Conservation (phyloP, 2,888 invertebrate species). For the Erynnis tages region DNA sequence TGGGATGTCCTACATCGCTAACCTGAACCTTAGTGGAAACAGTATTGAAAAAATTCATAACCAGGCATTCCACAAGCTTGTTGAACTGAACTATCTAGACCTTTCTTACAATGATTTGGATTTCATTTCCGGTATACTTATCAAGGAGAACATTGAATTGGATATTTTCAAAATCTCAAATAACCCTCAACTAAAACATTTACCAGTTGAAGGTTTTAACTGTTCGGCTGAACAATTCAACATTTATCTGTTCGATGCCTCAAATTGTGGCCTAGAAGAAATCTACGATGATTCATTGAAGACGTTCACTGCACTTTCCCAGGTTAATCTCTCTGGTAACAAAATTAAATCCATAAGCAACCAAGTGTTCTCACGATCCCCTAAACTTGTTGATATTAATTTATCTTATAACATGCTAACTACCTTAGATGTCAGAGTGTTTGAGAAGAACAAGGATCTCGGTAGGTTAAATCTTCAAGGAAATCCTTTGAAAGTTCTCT, state of each 20-base stretch:
- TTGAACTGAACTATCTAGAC: conserved; percentile 86
- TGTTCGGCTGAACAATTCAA: conserved; percentile 82
- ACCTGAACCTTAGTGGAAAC: conserved; percentile 86
- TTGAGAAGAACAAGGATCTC: conserved; percentile 85
- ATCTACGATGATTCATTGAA: conserved; percentile 84
- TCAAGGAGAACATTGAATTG: conserved; percentile 85
- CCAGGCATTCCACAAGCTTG: conserved; percentile 85
- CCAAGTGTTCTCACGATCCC: conserved; percentile 77
- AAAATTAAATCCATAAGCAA: conserved; percentile 79
- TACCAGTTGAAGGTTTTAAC: conserved; percentile 85
- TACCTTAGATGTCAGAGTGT: conserved; percentile 82
- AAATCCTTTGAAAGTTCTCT: conserved; percentile 85
- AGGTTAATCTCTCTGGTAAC: conserved; percentile 86
- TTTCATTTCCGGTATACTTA: conserved; percentile 84
- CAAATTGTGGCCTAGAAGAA: conserved; percentile 85
- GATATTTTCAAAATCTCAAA: conserved; percentile 87
- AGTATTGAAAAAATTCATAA: conserved; percentile 85
- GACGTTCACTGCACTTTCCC: conserved; percentile 86
- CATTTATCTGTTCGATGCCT: conserved; percentile 86
- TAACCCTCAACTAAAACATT: conserved; percentile 84
- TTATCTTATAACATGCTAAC: conserved; percentile 86
- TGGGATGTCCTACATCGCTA: conserved; percentile 83
- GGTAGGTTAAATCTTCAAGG: conserved; percentile 86
- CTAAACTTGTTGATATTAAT: conserved; percentile 85
- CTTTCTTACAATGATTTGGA: conserved; percentile 87